These are phyloP conservation scores for Lepidiolamprologus cunningtoni DNA, from an alignment of 2,113 vertebrate genomes.

Conservation along the genomic window DNA sequence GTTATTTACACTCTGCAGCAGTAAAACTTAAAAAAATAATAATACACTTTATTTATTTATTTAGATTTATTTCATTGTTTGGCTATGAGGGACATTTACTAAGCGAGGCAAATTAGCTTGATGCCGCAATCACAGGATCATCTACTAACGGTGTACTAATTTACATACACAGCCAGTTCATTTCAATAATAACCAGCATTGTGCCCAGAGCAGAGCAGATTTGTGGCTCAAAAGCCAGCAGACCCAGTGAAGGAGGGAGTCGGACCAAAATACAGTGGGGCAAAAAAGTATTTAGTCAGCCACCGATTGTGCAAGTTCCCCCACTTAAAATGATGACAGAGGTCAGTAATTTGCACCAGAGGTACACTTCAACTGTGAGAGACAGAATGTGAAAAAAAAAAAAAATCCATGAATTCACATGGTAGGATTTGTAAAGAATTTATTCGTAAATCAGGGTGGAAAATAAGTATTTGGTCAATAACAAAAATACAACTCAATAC, in stretches of 20 bases:
- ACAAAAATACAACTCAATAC: no score
- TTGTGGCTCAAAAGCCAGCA: neutral
- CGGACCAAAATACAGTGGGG: neutral
- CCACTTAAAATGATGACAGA: no score
- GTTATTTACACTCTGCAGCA: neutral
- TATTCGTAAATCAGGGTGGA: no score
- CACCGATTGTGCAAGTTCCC: no score
- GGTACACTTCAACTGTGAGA: no score
- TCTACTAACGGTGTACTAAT: neutral
- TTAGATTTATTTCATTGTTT: neutral
- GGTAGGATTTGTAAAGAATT: no score
- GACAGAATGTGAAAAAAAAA: no score
- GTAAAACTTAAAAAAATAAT: neutral
- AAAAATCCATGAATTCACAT: no score
- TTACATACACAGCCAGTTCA: neutral
- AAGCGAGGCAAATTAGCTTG: neutral
- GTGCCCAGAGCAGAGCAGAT: neutral
- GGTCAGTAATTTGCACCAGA: no score
- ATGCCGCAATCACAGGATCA: neutral
- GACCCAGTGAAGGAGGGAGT: neutral
- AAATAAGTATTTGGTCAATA: no score
- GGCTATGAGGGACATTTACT: neutral
- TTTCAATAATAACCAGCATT: neutral
- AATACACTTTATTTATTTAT: neutral
- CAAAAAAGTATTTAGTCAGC: no score